Base-by-base conservation (phyloP, 2,888 invertebrate genomes). In the Atethmia centrago region DNA sequence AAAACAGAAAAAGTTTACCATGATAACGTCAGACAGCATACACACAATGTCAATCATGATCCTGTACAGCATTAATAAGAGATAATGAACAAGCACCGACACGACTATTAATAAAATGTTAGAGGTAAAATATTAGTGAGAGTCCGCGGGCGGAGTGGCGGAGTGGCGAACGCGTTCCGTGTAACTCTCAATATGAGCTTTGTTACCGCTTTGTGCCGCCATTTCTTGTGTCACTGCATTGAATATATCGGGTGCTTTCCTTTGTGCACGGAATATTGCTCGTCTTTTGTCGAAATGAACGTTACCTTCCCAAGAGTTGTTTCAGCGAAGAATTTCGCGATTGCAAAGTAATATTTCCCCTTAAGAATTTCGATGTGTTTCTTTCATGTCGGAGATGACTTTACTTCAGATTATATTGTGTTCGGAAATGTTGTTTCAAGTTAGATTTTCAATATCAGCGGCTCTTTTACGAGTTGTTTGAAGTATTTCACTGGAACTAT, bases 211-310 rank as follows among this genome's bases (percentile, higher is more conserved):
- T 93, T 93, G 94, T 92, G 93, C 93, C 94, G 94, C 93, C 93
- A 94, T 95, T 95, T 95, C 95, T 95, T 95, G 94, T 95, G 96
- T 96, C 96, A 96, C 95, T 95, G 95, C 96, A 95, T 95, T 95
- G 95, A 96, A 96, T 96, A 96, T 96, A 96, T 96, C 95, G 95
- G 93, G 92, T 92, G 94, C 93, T 94, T 93, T 93, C 95, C 96
- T 96, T 96, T 96, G 96, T 96, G 95, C 94, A 92, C 94, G 92
- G 95, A 94, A 95, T 96, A 96, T 95, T 95, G 96, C 95, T 95
- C 94, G 94, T 95, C 95, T 94, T 95, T 96, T 95, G 94, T 95
- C 94, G 94, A 94, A 95, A 95, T 95, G 95, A 95, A 95, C 94
- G 95, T 94, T 93, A 94, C 95, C 95, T 94, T 92, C 92, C 94